These are phyloP conservation scores for Nemoura dubitans DNA, from an alignment of 2,888 invertebrate genomes.

Conservation along the genomic window DNA sequence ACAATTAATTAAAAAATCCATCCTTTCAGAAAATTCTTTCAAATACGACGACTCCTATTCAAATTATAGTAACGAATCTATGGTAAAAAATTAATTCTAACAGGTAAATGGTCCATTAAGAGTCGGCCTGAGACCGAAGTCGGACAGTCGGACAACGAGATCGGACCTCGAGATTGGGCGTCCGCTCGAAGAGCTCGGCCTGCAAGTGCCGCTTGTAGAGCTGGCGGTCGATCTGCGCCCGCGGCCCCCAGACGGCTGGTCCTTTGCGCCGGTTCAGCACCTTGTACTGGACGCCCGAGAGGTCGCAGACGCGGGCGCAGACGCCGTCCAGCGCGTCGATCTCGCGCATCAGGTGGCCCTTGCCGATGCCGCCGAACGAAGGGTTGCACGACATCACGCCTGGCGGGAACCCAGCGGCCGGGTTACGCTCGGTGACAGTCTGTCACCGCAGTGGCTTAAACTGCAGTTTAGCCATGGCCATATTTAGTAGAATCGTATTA, in stretches of 20 bases:
- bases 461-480: no score
- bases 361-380: constrained; percentile 92
- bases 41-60: no score
- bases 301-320: constrained; percentile 82
- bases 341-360: constrained; percentile 88
- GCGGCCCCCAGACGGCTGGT: constrained; percentile 88
- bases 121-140: no score
- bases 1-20: no score
- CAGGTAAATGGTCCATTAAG: no score
- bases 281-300: constrained; percentile 82
- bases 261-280: constrained; percentile 82
- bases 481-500: no score
- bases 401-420: constrained; percentile 60
- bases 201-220: constrained; percentile 83
- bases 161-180: constrained; percentile 71
- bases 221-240: constrained; percentile 87
- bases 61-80: no score
- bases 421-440: no score
- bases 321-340: constrained; percentile 89
- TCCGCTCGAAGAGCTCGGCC: constrained; percentile 69
- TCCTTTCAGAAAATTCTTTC: no score
- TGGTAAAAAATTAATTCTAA: no score
- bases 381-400: constrained; percentile 96
- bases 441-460: no score
- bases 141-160: no score